These are phyloP conservation scores for Lasius platythorax DNA, from an alignment of 2,888 invertebrate genomes.

Conservation along the genomic window DNA sequence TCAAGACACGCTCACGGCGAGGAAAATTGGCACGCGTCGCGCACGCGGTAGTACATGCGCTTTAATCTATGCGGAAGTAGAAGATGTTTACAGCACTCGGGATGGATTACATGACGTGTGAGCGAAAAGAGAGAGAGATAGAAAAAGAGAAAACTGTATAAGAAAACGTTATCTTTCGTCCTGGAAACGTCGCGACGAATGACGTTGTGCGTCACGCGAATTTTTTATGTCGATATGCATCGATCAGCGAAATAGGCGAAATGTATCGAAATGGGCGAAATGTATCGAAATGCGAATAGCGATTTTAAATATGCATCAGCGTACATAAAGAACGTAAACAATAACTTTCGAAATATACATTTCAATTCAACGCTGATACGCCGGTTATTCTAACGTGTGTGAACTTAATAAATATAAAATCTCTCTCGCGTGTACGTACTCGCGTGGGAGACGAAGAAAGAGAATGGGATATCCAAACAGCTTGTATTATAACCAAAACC, in stretches of 20 bases:
- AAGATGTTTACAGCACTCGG: conserved; percentile 15
- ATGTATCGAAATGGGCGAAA: background rate
- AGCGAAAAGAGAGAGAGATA: background rate
- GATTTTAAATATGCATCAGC: background rate
- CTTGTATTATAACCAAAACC: no score
- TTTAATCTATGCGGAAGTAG: conserved; percentile 12
- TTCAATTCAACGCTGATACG: background rate
- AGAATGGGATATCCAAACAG: no score
- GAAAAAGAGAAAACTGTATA: background rate
- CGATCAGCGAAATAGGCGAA: background rate
- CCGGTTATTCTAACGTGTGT: background rate
- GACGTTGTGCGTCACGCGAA: background rate
- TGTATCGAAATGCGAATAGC: background rate
- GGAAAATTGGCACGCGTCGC: conserved; percentile 73
- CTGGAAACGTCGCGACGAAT: background rate
- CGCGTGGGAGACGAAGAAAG: no score
- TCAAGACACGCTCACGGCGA: conserved; percentile 50
- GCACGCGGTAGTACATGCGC: conserved; percentile 64
- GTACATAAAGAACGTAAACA: background rate
- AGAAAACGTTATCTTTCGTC: background rate
- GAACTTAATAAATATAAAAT: background rate
- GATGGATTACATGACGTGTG: background rate
- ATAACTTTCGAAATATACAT: background rate
- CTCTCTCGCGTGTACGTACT: background rate
- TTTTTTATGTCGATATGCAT: background rate